A percentile compares a stretch with the other conserved stretches of the same genome.
Evolutionary conservation across 2,797 vertebrate genomes (phyloP).

Genomic region (Hyperoplus lanceolatus): DNA sequence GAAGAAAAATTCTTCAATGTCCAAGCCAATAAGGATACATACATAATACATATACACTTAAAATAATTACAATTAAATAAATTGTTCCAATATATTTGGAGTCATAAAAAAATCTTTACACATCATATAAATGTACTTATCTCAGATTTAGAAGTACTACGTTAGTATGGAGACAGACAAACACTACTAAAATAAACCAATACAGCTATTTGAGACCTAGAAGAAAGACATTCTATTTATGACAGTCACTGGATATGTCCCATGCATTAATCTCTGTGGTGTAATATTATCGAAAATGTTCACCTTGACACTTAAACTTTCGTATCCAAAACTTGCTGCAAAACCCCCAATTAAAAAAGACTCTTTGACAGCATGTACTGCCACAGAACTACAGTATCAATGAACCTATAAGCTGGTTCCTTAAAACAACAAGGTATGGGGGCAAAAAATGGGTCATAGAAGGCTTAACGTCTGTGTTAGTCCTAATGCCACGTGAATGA

Average conservation of each 20-base stretch:
- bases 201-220: not conserved
- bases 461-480: constrained; percentile 43
- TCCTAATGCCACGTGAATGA: constrained; percentile 18
- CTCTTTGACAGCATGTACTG: constrained; percentile 1
- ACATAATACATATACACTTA: not conserved
- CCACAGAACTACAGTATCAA: not conserved
- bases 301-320: not conserved
- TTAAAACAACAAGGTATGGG: constrained; percentile 45
- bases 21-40: not conserved
- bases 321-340: not conserved
- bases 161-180: not conserved
- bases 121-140: not conserved
- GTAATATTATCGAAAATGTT: constrained; percentile 1
- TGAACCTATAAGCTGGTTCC: constrained; percentile 33
- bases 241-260: not conserved
- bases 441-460: constrained; percentile 44
- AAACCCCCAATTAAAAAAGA: not conserved
- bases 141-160: not conserved
- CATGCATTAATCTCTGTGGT: not conserved
- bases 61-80: too few species aligned
- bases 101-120: too few species aligned
- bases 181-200: not conserved
- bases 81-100: too few species aligned
- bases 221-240: constrained; percentile 4
- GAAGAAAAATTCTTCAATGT: not conserved